phyloP scores from a whole-genome alignment of 2,113 vertebrate genomes.

The Perca fluviatilis region DNA sequence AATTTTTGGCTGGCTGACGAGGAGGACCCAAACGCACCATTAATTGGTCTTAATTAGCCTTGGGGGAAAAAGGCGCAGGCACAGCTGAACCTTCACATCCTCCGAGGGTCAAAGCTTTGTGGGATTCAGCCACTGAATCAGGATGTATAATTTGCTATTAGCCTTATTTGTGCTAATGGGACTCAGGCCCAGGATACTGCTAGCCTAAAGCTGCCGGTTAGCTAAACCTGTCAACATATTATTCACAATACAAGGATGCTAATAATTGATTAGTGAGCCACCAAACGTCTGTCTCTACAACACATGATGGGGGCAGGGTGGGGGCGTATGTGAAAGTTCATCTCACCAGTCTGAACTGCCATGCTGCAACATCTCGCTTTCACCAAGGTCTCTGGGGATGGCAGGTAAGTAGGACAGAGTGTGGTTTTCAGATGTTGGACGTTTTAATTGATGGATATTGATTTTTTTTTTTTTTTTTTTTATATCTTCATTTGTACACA shows the following conservation, averaged over 20 bases:
- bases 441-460: conserved; percentile 54
- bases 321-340: conserved; percentile 74
- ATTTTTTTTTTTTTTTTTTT: not conserved
- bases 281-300: conserved; percentile 55
- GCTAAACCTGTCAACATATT: conserved; percentile 1
- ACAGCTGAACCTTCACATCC: conserved; percentile 1
- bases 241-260: not conserved
- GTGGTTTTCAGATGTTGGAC: conserved; percentile 66
- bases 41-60: not conserved
- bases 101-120: not conserved
- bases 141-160: not conserved
- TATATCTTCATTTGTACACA: conserved; percentile 56
- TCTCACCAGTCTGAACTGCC: conserved; percentile 84
- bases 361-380: conserved; percentile 85
- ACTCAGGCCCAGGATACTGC: no score
- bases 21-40: not conserved
- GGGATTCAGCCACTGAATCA: not conserved
- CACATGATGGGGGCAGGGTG: conserved; percentile 47
- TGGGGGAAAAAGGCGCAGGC: not conserved
- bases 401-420: conserved; percentile 84
- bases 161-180: not conserved
- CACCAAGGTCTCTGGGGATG: conserved; percentile 84
- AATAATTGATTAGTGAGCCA: conserved; percentile 21
- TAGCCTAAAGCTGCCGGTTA: not conserved
- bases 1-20: not conserved